Base-by-base conservation (phyloP, 2,113 vertebrate genomes). In the Cryptomyrus ogoouensis region DNA sequence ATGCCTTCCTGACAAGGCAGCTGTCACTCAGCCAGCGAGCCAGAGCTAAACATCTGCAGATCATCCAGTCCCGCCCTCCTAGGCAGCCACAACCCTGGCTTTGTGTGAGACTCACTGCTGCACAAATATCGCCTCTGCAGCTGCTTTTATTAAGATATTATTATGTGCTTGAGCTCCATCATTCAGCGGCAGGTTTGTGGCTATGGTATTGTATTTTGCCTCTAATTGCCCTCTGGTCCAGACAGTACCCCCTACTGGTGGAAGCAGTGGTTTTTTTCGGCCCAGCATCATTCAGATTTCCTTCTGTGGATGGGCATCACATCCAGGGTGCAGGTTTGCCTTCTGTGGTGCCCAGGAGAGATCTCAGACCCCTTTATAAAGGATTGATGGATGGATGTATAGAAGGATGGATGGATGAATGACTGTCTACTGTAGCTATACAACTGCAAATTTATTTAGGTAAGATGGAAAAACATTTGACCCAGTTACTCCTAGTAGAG, bases 31-130 rank as follows among this genome's bases (percentile, higher is more conserved):
- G 91, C 91, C 93, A 93, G 31, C n/a, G 24, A 88, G 46, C 53
- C 46, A 39, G 6, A 86, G 85, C 89, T 91, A 93, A 92, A 92
- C 92, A 92, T 92, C 91, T 93, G 91, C 74, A 92, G 90, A 90
- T 77, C 39, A 92, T 93, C 52, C 90, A 12, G 58, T 39, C 27
- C 53, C 70, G 3, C 66, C 66, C 88, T 89, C 62, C 88, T 12
- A 70, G 56, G 88, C 47, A 50, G 50, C n/a, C 56, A 77, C 87
- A 88, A 88, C 89, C 66, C 83, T n/a, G 90, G 83, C 80, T 58
- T 24, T 89, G 84, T 50, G 49, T 77, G 83, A 89, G 47, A 47
- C 42, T 13, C 52, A 58, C 21, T n/a, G 77, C 39, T 53, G 17
- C 10, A 15, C 27, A 89, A 56, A 39, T 19, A 52, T 3, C 50